Evolutionary conservation across 2,888 invertebrate species (phyloP), one percentile per base, ranked within the genome.

Genomic region (Diloba caeruleocephala): DNA sequence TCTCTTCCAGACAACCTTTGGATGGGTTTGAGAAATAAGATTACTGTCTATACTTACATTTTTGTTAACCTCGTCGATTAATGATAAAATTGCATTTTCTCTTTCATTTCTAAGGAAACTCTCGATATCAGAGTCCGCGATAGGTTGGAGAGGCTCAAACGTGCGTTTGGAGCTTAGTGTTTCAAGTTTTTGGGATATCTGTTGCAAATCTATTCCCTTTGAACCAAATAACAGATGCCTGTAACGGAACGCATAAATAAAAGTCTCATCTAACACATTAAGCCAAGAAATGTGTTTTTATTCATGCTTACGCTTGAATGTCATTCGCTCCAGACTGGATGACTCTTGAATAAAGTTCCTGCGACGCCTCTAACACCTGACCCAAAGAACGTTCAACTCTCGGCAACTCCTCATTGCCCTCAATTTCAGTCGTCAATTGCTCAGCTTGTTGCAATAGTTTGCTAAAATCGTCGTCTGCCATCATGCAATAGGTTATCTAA

Each of bases 131-230:
- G 98, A 97, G 80, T 98, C 98, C 26, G 97, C 96, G 39, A 98
- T 96, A 0, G 98, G 98, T 89, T 98, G 98, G 14, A 98, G 92
- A 0, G 98, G 97, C 84, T 97, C 97, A 76, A 97, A 97, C n/a
- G 97, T 97, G 45, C 96, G 95, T 56, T 97, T 96, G 5, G 98
- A 96, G 83, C 97, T 98, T 1, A 99, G 94, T 0, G 97, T 96
- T 86, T 98, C 98, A 19, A 99, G 92, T 79, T 98, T 98, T 77
- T 98, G 97, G 3, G 98, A 96, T 68, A 99, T 96, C 90, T 97
- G 97, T n/a, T 98, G 98, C 38, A 99, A 92, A 90, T 99, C 99
- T 69, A 98, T 96, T 3, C 99, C 99, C 89, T 97, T 97, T 0
- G 98, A 97, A 0, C 98, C 98, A 69, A 99, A 94, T 46, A 99